Conservation (phyloP, 2,113 vertebrate genomes). For the Saccopteryx leptura region DNA sequence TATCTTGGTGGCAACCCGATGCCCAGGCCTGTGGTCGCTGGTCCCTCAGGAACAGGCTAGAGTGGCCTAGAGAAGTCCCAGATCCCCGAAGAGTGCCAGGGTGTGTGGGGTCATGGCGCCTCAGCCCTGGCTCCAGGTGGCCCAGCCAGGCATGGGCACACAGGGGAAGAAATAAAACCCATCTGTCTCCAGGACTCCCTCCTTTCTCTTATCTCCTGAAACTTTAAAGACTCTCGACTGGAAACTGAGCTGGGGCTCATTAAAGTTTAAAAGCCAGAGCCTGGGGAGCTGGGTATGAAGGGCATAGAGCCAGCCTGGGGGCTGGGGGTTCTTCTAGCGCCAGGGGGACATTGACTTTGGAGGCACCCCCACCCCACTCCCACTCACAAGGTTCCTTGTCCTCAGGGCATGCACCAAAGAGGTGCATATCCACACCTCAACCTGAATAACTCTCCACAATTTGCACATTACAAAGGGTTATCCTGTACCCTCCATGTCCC, state of each 20-base stretch:
- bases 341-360: neutral
- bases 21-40: neutral
- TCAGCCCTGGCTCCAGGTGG: slow-evolving; percentile 59
- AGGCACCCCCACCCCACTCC: neutral
- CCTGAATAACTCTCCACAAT: neutral
- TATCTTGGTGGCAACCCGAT: neutral
- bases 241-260: slow-evolving; percentile 82
- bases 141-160: slow-evolving; percentile 11
- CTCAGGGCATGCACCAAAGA: neutral
- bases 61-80: neutral
- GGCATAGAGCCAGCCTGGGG: slow-evolving; percentile 24
- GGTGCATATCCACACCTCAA: neutral
- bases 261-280: slow-evolving; percentile 84
- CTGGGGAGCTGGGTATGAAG: slow-evolving; percentile 53
- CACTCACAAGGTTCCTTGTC: neutral
- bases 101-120: neutral
- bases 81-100: neutral
- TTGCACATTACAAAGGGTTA: neutral
- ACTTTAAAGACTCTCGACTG: slow-evolving; percentile 84
- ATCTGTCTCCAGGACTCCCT: slow-evolving; percentile 74
- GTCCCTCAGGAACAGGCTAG: neutral
- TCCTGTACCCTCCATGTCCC: neutral
- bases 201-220: slow-evolving; percentile 83
- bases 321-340: neutral
- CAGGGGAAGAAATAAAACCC: slow-evolving; percentile 75